Conservation (phyloP, 2,113 vertebrate species). For the Sinocyclocheilus grahami region DNA sequence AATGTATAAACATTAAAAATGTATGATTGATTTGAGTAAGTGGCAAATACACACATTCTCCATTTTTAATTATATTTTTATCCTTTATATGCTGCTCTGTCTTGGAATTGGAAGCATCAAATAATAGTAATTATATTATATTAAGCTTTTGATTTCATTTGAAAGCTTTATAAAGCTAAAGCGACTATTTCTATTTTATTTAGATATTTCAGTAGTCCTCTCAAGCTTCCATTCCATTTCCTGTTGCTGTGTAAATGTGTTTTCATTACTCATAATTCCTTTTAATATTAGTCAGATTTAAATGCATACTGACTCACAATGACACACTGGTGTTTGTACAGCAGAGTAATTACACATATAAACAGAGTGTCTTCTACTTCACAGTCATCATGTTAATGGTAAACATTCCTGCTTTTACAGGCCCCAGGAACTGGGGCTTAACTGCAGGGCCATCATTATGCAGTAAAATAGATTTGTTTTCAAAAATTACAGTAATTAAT, state of each 20-base stretch:
- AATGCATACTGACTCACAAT: not conserved
- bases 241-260: not conserved
- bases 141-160: too few species aligned
- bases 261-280: not conserved
- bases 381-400: not conserved
- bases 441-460: not conserved
- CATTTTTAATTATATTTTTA: too few species aligned
- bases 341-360: not conserved
- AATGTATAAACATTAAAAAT: too few species aligned
- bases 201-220: not conserved
- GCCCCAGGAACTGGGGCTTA: not conserved
- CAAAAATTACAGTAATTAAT: not conserved
- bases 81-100: too few species aligned
- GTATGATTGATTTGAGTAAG: too few species aligned
- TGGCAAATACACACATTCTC: too few species aligned
- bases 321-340: not conserved
- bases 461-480: not conserved
- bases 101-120: too few species aligned
- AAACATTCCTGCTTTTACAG: not conserved
- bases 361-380: not conserved
- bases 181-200: not conserved
- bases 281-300: not conserved
- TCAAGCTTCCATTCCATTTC: not conserved
- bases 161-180: too few species aligned
- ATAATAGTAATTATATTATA: too few species aligned